Evolutionary conservation across 2,888 invertebrate genomes (phyloP), one percentile per base, ranked within the genome.

Genomic region (Zelleria hepariella): DNA sequence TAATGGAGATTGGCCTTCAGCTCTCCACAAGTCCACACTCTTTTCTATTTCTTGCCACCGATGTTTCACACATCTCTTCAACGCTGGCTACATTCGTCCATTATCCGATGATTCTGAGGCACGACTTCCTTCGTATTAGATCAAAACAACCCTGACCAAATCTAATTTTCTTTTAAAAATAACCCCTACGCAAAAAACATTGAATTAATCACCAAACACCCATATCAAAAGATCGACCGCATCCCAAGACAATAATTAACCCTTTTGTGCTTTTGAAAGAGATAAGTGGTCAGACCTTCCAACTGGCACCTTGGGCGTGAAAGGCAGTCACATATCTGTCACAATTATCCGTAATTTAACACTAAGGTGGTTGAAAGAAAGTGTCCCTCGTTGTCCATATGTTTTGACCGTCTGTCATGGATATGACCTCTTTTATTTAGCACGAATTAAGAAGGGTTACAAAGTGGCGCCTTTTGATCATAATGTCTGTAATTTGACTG

Each of bases 231-330:
- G 68, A 61, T 66, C 63, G 66, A 74, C 78, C 76, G 66, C 78
- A 76, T 70, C 65, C 77, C 75, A 70, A 65, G 68, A 67, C 68
- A 68, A 62, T 71, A 62, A 74, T 74, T 75, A 73, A 67, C 61
- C 62, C 48, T 58, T 42, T 42, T 42, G 18, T 54, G 18, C 61
- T 68, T 69, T 72, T 75, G 18, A 26, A 54, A 66, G 61, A 71
- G 68, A 76, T 81, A 86, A 84, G 82, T 80, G 86, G 87, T 82
- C 86, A 85, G 74, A 75, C 74, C 74, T 51, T 70, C 70, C 86
- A 86, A 78, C 86, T 83, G 87, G 82, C 86, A 86, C 86, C 80
- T 79, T 66, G 63, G 66, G 66, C 49, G 60, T 66, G 64, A 64
- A 70, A 70, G 65, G 81, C 82, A 83, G 81, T 86, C 81, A 86